Conservation (phyloP, 2,113 vertebrate genomes). For the Naja naja region DNA sequence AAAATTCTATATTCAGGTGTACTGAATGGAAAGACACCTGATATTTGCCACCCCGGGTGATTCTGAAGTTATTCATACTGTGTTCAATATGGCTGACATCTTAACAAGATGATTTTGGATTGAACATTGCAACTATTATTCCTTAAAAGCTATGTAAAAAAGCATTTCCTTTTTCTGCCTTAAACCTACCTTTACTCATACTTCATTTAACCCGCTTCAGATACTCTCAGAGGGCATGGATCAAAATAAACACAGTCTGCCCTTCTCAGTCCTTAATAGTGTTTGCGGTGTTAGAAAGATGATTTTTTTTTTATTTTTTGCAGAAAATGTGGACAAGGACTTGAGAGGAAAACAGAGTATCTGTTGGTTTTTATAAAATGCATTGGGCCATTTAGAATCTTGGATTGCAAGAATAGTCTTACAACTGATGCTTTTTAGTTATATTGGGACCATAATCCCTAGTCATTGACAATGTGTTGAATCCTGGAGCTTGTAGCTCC, state of each 20-base stretch:
- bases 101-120: neutral
- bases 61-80: neutral
- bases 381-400: neutral
- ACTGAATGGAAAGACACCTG: neutral
- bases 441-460: neutral
- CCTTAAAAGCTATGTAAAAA: neutral
- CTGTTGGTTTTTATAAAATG: neutral
- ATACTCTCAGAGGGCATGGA: neutral
- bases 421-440: neutral
- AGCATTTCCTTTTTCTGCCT: neutral
- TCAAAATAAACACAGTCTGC: neutral
- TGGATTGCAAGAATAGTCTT: neutral
- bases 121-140: neutral
- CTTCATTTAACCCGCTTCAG: neutral
- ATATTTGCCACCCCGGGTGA: too few relatives aligned
- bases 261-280: neutral
- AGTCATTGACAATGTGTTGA: neutral
- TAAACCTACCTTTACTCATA: neutral
- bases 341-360: neutral
- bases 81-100: neutral
- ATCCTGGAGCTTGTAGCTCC: neutral
- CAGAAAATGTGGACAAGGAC: neutral
- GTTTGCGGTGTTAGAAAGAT: neutral
- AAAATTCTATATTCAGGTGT: neutral
- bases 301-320: too few relatives aligned